A percentile compares a stretch with the other conserved stretches of the same genome.
phyloP scores from a whole-genome alignment of 2,888 invertebrate species.

The Heliconius charithonia region DNA sequence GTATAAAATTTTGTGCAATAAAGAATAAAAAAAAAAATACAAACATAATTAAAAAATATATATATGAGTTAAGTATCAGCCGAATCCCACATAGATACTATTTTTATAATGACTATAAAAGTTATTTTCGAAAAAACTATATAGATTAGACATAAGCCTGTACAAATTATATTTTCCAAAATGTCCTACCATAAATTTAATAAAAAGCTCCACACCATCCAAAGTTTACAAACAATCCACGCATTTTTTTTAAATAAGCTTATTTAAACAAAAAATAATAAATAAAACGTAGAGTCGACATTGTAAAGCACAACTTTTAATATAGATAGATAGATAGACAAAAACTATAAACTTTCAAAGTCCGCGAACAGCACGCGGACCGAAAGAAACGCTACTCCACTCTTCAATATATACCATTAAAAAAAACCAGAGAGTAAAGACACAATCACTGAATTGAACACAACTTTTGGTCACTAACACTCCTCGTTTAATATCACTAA shows the following conservation, averaged over 20 bases:
- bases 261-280: background rate
- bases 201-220: constrained; percentile 7
- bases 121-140: too few relatives aligned
- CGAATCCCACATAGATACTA: too few relatives aligned
- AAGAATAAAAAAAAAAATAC: too few relatives aligned
- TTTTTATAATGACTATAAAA: too few relatives aligned
- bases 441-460: background rate
- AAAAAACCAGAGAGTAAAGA: background rate
- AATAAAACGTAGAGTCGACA: constrained; percentile 17
- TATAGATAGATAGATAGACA: background rate
- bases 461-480: constrained; percentile 6
- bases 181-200: background rate
- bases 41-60: too few relatives aligned
- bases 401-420: constrained; percentile 11
- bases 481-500: constrained; percentile 6
- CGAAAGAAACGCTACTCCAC: background rate
- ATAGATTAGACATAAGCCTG: too few relatives aligned
- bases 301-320: constrained; percentile 17
- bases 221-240: background rate
- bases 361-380: constrained; percentile 27
- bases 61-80: too few relatives aligned
- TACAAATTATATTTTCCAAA: background rate
- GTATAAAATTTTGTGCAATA: too few relatives aligned
- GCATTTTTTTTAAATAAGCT: background rate
- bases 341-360: constrained; percentile 22